Evolutionary conservation across 2,113 vertebrate genomes (phyloP), one percentile per base, ranked within the genome.

Genomic region (Macaca nemestrina): DNA sequence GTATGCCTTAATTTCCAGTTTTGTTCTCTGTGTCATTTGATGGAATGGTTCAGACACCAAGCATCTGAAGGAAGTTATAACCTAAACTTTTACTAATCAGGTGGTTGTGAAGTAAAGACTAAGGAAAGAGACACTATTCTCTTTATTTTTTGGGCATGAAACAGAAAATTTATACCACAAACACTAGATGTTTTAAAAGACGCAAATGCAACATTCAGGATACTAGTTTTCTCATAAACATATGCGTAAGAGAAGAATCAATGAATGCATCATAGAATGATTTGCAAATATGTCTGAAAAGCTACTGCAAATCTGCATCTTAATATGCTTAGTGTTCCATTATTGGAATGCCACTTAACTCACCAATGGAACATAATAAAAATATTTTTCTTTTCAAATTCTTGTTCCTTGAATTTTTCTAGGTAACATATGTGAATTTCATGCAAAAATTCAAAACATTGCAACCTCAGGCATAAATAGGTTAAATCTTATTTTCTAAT

Each of bases 211-310:
- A 13, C 85, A 78, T 40, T 48, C 57, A 87, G 79, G 76, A n/a
- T 35, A 57, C 6, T 76, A 30, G 23, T 50, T 93, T 67, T 93
- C 86, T 73, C 88, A 95, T 48, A 82, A 59, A 78, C 32, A 57
- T 73, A 20, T 12, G 72, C 72, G 98, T 97, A 97, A 96, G 59
- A 80, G 93, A 97, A 61, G 70, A 97, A 84, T 95, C 86, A 17
- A 59, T 86, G 17, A 40, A 79, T 70, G n/a, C 40, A 18, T 87
- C 35, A 67, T 92, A 94, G 80, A 93, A 52, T 88, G n/a, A 89
- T 25, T 89, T 89, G 10, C 23, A 95, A 93, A 79, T 79, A 79
- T 88, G 35, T 64, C 61, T 45, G 32, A 35, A 81, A 83, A 86
- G 25, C 45, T 32, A 38, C 7, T 73, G 6, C 0, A 94, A 57